These are phyloP conservation scores for Ciconia boyciana DNA, from an alignment of 2,113 vertebrate genomes.

Conservation along the genomic window DNA sequence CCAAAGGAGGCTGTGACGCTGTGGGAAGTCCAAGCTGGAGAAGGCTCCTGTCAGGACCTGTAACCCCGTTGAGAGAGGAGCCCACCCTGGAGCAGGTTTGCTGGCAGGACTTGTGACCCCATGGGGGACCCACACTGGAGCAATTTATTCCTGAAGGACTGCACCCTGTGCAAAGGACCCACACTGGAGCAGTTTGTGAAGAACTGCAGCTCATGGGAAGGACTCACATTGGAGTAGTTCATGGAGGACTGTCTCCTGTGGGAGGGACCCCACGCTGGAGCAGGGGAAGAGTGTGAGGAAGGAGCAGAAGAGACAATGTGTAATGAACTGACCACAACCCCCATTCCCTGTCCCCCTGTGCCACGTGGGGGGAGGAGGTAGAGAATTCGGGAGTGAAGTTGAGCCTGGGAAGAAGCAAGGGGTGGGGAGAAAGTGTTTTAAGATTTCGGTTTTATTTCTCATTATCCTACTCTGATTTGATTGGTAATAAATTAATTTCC, in stretches of 20 bases:
- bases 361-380: background rate
- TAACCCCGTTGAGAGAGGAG: fast-evolving
- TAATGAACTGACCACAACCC: background rate
- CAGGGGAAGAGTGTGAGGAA: background rate
- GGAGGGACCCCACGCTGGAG: background rate
- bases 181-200: background rate
- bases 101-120: background rate
- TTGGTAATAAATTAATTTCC: background rate
- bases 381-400: background rate
- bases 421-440: background rate
- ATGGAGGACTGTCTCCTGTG: background rate
- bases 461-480: background rate
- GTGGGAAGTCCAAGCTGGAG: too few species aligned
- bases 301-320: background rate
- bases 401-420: background rate
- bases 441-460: background rate
- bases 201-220: background rate
- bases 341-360: background rate
- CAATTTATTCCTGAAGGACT: background rate
- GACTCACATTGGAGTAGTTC: background rate
- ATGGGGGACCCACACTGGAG: too few species aligned
- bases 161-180: too few species aligned
- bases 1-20: too few species aligned
- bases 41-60: background rate
- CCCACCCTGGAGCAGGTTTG: background rate